These are phyloP conservation scores for Salarias fasciatus DNA, from an alignment of 2,797 vertebrate genomes.

Conservation along the genomic window DNA sequence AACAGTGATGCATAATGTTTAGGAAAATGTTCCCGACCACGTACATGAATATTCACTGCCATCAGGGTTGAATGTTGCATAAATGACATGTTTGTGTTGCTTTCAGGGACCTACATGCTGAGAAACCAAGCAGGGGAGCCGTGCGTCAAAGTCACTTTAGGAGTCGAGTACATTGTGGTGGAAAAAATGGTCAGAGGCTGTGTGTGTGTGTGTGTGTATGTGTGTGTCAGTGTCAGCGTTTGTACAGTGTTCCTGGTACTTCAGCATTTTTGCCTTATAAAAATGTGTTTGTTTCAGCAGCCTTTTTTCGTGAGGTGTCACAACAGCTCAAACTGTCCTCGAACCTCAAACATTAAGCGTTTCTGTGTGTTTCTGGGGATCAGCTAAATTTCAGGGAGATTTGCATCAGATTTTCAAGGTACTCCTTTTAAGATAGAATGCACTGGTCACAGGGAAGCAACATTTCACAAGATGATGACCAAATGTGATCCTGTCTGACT, in stretches of 20 bases:
- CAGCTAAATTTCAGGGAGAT: too few species aligned
- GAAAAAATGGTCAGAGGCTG: slow-evolving; percentile 69
- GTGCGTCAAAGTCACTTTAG: slow-evolving; percentile 73
- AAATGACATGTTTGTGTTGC: not conserved
- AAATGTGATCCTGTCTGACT: too few species aligned
- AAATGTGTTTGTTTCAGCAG: slow-evolving; percentile 20
- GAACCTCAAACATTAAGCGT: too few species aligned
- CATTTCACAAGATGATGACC: too few species aligned
- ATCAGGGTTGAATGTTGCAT: not conserved
- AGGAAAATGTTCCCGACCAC: too few species aligned
- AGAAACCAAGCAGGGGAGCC: not conserved
- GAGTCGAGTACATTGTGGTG: slow-evolving; percentile 67
- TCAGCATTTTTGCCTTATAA: slow-evolving; percentile 5
- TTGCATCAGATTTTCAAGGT: too few species aligned
- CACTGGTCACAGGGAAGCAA: too few species aligned
- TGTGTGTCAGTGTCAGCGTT: not conserved
- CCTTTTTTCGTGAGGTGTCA: slow-evolving; percentile 23
- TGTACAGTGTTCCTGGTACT: not conserved
- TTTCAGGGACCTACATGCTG: slow-evolving; percentile 56
- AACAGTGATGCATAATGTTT: too few species aligned
- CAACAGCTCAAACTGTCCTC: slow-evolving; percentile 7
- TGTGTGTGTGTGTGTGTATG: slow-evolving; percentile 3
- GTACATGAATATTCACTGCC: too few species aligned
- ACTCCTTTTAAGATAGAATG: too few species aligned
- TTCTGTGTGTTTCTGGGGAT: too few species aligned